Evolutionary conservation across 2,888 invertebrate genomes (phyloP), one percentile per base, ranked within the genome.

Genomic region (Yponomeuta malinellus): DNA sequence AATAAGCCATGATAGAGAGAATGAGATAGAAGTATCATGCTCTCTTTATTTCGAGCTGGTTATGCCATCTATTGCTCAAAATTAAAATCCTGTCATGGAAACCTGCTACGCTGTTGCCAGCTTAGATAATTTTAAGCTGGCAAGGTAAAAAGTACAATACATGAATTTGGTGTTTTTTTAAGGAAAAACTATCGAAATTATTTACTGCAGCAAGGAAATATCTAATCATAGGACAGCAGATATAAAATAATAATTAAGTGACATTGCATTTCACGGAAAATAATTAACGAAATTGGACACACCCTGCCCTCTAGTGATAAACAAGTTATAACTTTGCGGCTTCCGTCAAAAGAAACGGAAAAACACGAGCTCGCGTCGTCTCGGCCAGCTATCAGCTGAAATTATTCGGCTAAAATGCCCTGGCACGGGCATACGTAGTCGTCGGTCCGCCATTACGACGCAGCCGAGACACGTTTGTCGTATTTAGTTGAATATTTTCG

Each of bases 371-470:
- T 86, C 88, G 90, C 89, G 90, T 90, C 89, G 90, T 88, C 89
- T 91, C 75, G 88, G 84, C 89, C 90, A 89, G 90, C 87, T 92
- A 93, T 92, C 92, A 93, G 92, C 92, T 93, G 92, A 92, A 71
- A 92, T 91, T 92, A 92, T 93, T 92, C 92, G 92, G 92, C 92
- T 91, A 91, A 90, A 92, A 92, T 92, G 92, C 92, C 92, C 92
- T 92, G 92, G 92, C 92, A 91, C 92, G 92, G 92, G 92, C 92
- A 92, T 92, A 92, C 92, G 92, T 92, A 92, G 92, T 91, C 91
- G 90, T 92, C 92, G 92, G 92, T 92, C 92, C 90, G 92, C 92
- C 92, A 92, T 92, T 92, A 92, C 92, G 92, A 91, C 91, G 91
- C 90, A 92, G 87, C 92, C 91, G 90, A 91, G 90, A 92, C 92